These are phyloP conservation scores for Lates japonicus DNA, from an alignment of 2,797 vertebrate species.

Conservation along the genomic window DNA sequence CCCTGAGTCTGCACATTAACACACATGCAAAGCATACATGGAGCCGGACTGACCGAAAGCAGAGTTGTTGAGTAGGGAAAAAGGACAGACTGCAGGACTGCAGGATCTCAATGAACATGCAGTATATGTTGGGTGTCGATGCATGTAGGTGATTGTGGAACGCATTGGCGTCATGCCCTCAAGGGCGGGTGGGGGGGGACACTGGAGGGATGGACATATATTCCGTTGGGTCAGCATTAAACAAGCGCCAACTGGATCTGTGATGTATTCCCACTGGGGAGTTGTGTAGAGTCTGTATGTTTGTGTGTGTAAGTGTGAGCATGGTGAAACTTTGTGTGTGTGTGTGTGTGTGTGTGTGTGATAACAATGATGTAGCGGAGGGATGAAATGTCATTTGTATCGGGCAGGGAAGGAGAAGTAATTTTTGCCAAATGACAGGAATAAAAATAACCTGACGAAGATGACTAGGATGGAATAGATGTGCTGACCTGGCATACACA, in stretches of 20 bases:
- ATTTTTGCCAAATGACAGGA: slow-evolving; percentile 55
- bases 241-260: slow-evolving; percentile 73
- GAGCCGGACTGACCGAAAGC: neutral
- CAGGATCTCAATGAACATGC: slow-evolving; percentile 30
- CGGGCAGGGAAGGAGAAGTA: slow-evolving; percentile 25
- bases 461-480: slow-evolving; percentile 35
- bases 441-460: slow-evolving; percentile 62
- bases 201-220: slow-evolving; percentile 61
- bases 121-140: slow-evolving; percentile 20
- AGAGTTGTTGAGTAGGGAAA: slow-evolving; percentile 17
- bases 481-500: slow-evolving; percentile 46
- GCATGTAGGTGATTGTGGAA: slow-evolving; percentile 55
- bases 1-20: slow-evolving; percentile 65
- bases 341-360: slow-evolving; percentile 26
- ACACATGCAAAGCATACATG: slow-evolving; percentile 24
- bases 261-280: slow-evolving; percentile 65
- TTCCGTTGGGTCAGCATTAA: slow-evolving; percentile 80
- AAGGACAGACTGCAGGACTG: slow-evolving; percentile 24
- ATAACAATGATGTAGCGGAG: slow-evolving; percentile 32
- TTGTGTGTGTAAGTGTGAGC: slow-evolving; percentile 39
- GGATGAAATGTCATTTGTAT: slow-evolving; percentile 55
- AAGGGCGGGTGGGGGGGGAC: slow-evolving; percentile 50
- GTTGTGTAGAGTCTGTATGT: slow-evolving; percentile 37
- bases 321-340: slow-evolving; percentile 21
- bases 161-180: slow-evolving; percentile 32